These are phyloP conservation scores for Coptodon bakossiorum DNA, from an alignment of 2,113 vertebrate species.

Conservation along the genomic window DNA sequence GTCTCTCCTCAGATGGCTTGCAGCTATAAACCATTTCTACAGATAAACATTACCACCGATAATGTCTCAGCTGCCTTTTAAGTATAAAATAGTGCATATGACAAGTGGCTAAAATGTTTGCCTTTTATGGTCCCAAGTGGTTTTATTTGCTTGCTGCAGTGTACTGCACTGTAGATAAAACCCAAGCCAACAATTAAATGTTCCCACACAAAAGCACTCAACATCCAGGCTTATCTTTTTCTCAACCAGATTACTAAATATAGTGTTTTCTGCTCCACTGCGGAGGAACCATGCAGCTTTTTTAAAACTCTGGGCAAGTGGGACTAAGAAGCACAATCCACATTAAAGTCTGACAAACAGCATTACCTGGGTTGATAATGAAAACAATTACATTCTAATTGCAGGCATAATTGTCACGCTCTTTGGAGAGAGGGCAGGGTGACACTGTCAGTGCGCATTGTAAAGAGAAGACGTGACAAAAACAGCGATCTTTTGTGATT, in stretches of 20 bases:
- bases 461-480: not conserved
- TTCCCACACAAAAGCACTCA: slow-evolving; percentile 4
- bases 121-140: not conserved
- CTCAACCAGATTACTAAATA: slow-evolving; percentile 23
- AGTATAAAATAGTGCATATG: slow-evolving; percentile 3
- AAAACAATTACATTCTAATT: slow-evolving; percentile 55
- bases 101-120: slow-evolving; percentile 31
- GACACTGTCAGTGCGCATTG: not conserved
- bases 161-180: slow-evolving; percentile 29
- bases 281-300: not conserved
- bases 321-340: slow-evolving; percentile 4
- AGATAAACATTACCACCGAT: slow-evolving; percentile 6
- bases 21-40: slow-evolving; percentile 3
- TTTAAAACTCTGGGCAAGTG: not conserved
- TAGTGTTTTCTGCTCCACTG: not conserved
- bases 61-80: slow-evolving; percentile 11
- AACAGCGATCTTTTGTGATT: not conserved
- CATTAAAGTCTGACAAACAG: slow-evolving; percentile 24
- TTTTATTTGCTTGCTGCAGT: slow-evolving; percentile 4
- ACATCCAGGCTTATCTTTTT: slow-evolving; percentile 6
- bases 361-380: slow-evolving; percentile 29
- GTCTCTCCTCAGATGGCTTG: not conserved
- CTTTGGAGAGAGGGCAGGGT: not conserved
- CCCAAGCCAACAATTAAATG: slow-evolving; percentile 27
- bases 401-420: slow-evolving; percentile 19